phyloP scores from a whole-genome alignment of 2,113 vertebrate genomes.

The Ibidorhyncha struthersii region DNA sequence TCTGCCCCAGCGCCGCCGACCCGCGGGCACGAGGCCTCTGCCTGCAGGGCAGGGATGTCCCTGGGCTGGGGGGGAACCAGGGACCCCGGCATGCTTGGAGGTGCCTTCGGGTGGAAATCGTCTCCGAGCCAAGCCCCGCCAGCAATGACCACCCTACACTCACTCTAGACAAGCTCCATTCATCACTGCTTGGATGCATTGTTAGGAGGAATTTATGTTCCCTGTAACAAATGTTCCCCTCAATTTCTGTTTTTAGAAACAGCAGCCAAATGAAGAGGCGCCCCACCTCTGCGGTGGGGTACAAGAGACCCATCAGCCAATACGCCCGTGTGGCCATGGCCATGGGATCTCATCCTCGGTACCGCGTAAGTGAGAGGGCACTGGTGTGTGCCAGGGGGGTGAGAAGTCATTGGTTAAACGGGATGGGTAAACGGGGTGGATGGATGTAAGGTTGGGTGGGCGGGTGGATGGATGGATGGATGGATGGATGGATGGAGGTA shows the following conservation, averaged over 20 bases:
- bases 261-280: constrained; percentile 84
- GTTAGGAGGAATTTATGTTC: not conserved
- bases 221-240: not conserved
- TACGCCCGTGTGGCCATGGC: constrained; percentile 92
- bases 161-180: fast-evolving
- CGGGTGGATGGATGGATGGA: not conserved
- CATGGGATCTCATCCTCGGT: constrained; percentile 86
- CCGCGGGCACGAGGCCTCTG: not conserved
- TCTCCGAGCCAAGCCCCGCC: not conserved
- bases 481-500: no score
- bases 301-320: constrained; percentile 95
- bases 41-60: not conserved
- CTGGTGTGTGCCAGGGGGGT: not conserved
- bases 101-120: not conserved
- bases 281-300: constrained; percentile 89
- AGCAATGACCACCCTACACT: not conserved
- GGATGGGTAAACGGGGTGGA: not conserved
- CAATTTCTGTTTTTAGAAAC: constrained; percentile 25
- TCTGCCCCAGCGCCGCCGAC: not conserved
- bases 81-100: not conserved
- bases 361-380: constrained; percentile 77
- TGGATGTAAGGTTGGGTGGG: not conserved
- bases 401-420: fast-evolving
- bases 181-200: fast-evolving
- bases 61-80: not conserved